A percentile compares a stretch with the other conserved stretches of the same genome.
These are phyloP conservation scores for Agrochola macilenta DNA, from an alignment of 2,888 invertebrate genomes.

Conservation along the genomic window DNA sequence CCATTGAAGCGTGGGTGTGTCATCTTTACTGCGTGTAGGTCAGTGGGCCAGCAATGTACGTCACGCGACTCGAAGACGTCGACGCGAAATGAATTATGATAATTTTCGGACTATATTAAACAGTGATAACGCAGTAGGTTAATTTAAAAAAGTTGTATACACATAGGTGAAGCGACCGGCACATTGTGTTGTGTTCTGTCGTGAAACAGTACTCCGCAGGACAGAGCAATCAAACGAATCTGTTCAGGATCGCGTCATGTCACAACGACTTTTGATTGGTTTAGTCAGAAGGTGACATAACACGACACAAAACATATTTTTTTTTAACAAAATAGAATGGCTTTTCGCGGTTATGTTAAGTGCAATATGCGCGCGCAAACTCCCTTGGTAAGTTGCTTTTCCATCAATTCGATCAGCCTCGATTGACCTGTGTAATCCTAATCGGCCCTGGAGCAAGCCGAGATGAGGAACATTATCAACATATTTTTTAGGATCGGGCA, in stretches of 20 bases:
- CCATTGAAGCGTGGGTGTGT: conserved; percentile 73
- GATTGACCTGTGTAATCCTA: background rate
- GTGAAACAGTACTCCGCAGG: no score
- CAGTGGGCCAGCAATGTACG: conserved; percentile 73
- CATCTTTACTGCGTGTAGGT: conserved; percentile 69
- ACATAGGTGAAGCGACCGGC: background rate
- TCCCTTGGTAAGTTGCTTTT: background rate
- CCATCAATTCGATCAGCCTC: background rate
- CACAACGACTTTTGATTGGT: background rate
- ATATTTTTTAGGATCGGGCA: background rate
- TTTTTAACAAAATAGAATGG: background rate
- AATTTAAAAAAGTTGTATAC: conserved; percentile 15
- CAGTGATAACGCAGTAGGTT: conserved; percentile 28
- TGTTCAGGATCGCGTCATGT: background rate
- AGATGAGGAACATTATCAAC: background rate
- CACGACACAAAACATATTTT: no score
- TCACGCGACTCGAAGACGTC: conserved; percentile 46
- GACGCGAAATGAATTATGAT: conserved; percentile 30
- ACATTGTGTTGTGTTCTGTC: background rate
- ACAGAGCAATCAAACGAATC: background rate
- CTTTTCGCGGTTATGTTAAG: background rate
- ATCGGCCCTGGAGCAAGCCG: background rate
- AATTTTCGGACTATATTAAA: background rate
- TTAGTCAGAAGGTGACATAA: background rate
- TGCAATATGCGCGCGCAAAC: background rate